Conservation (phyloP, 2,888 invertebrate genomes). For the Ormyrus nitidulus region DNA sequence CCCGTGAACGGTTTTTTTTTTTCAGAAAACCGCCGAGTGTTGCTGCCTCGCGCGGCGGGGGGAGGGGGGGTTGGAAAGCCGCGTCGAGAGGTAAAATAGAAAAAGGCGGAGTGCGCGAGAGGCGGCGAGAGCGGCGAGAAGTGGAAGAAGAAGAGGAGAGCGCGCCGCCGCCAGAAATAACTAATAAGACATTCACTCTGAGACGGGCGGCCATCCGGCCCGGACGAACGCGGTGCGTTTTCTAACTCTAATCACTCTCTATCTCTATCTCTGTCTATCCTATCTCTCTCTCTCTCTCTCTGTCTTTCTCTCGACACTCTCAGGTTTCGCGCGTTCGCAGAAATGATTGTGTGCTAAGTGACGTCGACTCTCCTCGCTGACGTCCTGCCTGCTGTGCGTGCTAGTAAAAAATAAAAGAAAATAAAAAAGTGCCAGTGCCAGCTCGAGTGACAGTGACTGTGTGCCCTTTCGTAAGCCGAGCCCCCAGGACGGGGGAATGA, state of each 20-base stretch:
- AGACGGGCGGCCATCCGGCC: constrained; percentile 75
- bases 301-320: too few relatives aligned
- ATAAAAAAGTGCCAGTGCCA: constrained; percentile 27
- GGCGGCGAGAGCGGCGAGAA: constrained; percentile 16
- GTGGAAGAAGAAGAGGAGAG: constrained; percentile 40
- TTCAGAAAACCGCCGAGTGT: too few relatives aligned
- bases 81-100: not conserved
- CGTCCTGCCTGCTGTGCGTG: too few relatives aligned
- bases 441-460: constrained; percentile 41
- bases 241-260: constrained; percentile 44
- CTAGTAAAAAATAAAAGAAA: too few relatives aligned
- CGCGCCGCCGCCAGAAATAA: constrained; percentile 71
- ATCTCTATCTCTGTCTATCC: constrained; percentile 9
- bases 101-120: not conserved
- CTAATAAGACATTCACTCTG: constrained; percentile 75
- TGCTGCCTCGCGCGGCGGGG: too few relatives aligned
- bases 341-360: too few relatives aligned
- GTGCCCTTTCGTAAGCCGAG: not conserved
- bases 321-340: too few relatives aligned
- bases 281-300: too few relatives aligned
- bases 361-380: too few relatives aligned
- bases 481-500: not conserved
- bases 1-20: too few relatives aligned
- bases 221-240: constrained; percentile 75
- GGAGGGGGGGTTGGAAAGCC: not conserved